A percentile compares a stretch with the other conserved stretches of the same genome.
Conservation (phyloP, 2,797 vertebrate species). For the Oophaga sylvatica region DNA sequence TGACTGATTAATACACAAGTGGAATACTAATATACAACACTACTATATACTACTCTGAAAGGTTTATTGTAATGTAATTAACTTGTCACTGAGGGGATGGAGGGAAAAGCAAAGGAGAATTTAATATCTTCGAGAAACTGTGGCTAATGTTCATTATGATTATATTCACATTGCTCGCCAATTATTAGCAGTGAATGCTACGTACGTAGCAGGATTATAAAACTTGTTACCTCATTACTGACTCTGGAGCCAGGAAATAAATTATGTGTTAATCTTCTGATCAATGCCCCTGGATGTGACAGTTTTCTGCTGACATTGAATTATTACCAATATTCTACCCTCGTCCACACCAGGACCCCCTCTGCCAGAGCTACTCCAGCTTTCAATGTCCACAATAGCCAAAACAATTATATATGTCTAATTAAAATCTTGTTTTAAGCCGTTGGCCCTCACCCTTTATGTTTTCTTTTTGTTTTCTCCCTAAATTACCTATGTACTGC, state of each 20-base stretch:
- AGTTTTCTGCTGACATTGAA: constrained; percentile 11
- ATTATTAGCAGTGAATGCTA: constrained; percentile 52
- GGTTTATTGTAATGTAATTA: constrained; percentile 49
- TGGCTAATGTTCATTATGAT: constrained; percentile 34
- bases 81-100: constrained; percentile 31
- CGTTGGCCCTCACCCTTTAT: background rate
- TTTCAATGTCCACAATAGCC: background rate
- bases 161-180: constrained; percentile 43
- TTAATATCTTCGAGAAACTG: constrained; percentile 31
- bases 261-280: background rate
- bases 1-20: constrained; percentile 26
- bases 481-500: background rate
- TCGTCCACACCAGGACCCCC: background rate
- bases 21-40: background rate
- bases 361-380: background rate
- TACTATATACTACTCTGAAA: constrained; percentile 16
- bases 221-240: constrained; percentile 28
- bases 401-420: background rate
- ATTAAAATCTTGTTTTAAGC: background rate
- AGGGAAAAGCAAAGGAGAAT: constrained; percentile 30
- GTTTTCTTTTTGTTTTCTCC: background rate
- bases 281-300: constrained; percentile 3
- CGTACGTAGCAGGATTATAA: constrained; percentile 3
- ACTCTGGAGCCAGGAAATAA: background rate
- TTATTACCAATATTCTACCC: background rate